Base-by-base conservation (phyloP, 2,113 vertebrate species). In the Condylura cristata region DNA sequence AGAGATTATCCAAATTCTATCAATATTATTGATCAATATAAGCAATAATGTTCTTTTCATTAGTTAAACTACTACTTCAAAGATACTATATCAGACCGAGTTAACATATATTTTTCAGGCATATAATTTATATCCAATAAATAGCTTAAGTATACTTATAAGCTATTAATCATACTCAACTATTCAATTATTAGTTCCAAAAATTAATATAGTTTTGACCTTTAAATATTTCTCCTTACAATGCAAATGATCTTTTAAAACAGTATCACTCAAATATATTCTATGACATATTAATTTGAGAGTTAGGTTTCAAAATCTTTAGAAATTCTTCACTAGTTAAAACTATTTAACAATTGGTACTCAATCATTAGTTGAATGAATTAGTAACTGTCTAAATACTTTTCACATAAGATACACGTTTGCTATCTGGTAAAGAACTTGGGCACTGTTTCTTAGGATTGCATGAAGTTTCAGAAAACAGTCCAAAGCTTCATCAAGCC, bases 401-500 rank as follows among this genome's bases (percentile, higher is more conserved):
- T 92, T 80, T 84, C 76, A 95, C 13, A 56, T 53, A 98, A 98
- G 99, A 99, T 99, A 99, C 99, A 99, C 94, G 90, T 81, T 98
- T 96, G 99, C 99, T 97, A 99, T 99, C 97, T 99, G 99, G 97
- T 98, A 98, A 98, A 99, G 99, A 96, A 99, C 99, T 91, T 99
- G 98, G 32, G 99, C 98, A 17, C 98, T 99, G 96, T 99, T 99
- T 94, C 98, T 98, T 72, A 99, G 98, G 93, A 99, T 99, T 92
- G 99, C 98, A 8, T 99, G 99, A 71, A 99, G 99, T 97, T 99
- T 99, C 97, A 99, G 98, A 96, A 99, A 99, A 97, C 99, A 99
- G 97, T 99, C 99, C 96, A 99, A 98, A 83, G 99, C 99, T 87
- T 99, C 99, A 24, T 99, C 98, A 90, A 99, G 98, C 32, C 98